Evolutionary conservation across 2,797 vertebrate genomes (phyloP), one percentile per base, ranked within the genome.

Genomic region (Orestias chungarensis): DNA sequence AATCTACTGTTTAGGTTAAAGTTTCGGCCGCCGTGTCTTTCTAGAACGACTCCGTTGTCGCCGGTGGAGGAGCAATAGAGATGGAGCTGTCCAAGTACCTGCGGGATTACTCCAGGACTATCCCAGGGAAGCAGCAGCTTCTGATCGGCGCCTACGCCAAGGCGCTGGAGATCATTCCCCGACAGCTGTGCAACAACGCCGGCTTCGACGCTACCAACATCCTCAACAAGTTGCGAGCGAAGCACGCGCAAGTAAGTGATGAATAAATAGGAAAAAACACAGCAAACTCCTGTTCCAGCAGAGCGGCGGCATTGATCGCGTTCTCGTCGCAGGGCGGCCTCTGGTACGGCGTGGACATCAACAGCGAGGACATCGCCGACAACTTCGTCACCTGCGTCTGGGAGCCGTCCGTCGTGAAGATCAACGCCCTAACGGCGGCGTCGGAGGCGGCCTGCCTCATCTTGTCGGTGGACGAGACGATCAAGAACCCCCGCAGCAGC

Each of bases 191-290:
- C 0, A 96, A 99, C 94, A 99, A 99, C 2, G 98, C 98, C 0
- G 98, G 98, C 82, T 99, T 99, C 0, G 98, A 99, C 25, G 97
- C 98, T 82, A 99, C 98, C 82, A 99, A 99, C 93, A 98, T 99
- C 85, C 95, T 99, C 52, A 99, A 99, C 94, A 99, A 99, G 79
- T 95, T 99, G 40, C 93, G 97, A 0, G 97, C 97, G 64, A 98
- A 96, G 82, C 98, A 99, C 0, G 97, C 98, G 0, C 97, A 98
- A 97, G 97, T 99, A 81, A n/a, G n/a, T n/a, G n/a, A n/a, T n/a
- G n/a, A n/a, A n/a, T n/a, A n/a, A n/a, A n/a, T n/a, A n/a, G n/a
- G n/a, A n/a, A n/a, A n/a, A n/a, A n/a, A n/a, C n/a, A n/a, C n/a
- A n/a, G n/a, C n/a, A n/a, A n/a, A n/a, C n/a, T n/a, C n/a, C n/a